Percentiles rank a stretch among this genome's conserved stretches.
phyloP scores from a whole-genome alignment of 92 coral and sea anemone species.

The Porites rus region DNA sequence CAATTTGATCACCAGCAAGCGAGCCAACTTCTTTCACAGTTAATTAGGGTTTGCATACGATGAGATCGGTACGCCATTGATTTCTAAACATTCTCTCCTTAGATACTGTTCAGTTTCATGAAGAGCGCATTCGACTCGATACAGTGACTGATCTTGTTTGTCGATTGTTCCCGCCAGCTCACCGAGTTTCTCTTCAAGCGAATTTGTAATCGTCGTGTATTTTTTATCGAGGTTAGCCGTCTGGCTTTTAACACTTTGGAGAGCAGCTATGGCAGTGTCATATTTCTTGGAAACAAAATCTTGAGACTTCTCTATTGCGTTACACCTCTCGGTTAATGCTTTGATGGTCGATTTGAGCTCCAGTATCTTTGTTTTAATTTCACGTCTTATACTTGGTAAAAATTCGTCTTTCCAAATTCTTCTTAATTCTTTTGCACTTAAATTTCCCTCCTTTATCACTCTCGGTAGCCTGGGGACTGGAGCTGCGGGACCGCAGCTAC shows the following conservation, averaged over 20 bases:
- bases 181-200: neutral
- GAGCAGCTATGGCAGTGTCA: conserved; percentile 12
- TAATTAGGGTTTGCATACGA: neutral
- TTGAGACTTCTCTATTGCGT: conserved; percentile 26
- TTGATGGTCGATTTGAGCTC: conserved; percentile 22
- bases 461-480: too few relatives aligned
- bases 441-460: neutral
- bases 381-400: conserved; percentile 19
- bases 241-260: conserved; percentile 6
- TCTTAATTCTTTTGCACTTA: conserved; percentile 9
- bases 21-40: conserved; percentile 34
- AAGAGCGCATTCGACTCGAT: conserved; percentile 2
- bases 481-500: too few relatives aligned
- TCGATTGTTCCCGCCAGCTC: neutral
- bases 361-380: conserved; percentile 14
- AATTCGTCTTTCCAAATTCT: conserved; percentile 42
- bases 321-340: conserved; percentile 14
- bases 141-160: neutral
- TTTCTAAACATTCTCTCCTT: conserved; percentile 37
- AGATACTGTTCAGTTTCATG: conserved; percentile 16
- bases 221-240: neutral
- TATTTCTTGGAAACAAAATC: conserved; percentile 30
- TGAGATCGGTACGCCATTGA: conserved; percentile 37
- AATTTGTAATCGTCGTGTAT: neutral
- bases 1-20: conserved; percentile 17